Evolutionary conservation across 1,140 invertebrate genomes (phyloP).

Genomic region (Papilio dardanus): DNA sequence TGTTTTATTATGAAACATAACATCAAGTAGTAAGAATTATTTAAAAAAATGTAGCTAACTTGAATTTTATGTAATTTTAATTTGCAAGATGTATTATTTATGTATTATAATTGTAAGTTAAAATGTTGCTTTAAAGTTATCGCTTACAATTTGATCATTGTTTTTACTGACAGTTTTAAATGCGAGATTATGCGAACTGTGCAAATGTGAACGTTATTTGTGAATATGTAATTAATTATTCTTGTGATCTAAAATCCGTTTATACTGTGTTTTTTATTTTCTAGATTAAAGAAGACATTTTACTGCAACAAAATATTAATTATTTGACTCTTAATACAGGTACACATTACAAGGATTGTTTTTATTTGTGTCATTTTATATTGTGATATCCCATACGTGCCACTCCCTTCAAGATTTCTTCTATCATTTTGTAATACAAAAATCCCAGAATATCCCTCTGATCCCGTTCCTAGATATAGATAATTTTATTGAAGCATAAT

Average conservation of each 20-base stretch:
- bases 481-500: no score
- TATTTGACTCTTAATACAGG: slow-evolving; percentile 39
- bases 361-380: slow-evolving; percentile 9
- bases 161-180: slow-evolving; percentile 73
- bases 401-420: background rate
- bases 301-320: slow-evolving; percentile 63
- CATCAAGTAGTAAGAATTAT: slow-evolving; percentile 75
- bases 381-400: background rate
- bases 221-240: slow-evolving; percentile 83
- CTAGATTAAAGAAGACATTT: slow-evolving; percentile 82
- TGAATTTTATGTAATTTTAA: slow-evolving; percentile 80
- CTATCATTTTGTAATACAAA: no score
- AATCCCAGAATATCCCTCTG: no score
- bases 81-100: slow-evolving; percentile 82
- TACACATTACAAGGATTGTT: slow-evolving; percentile 35
- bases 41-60: slow-evolving; percentile 77
- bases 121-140: slow-evolving; percentile 81
- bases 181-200: slow-evolving; percentile 69
- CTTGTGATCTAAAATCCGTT: slow-evolving; percentile 82
- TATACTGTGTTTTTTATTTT: slow-evolving; percentile 82
- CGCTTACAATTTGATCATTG: slow-evolving; percentile 73
- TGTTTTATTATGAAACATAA: slow-evolving; percentile 53
- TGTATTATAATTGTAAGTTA: slow-evolving; percentile 80
- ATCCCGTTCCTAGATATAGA: no score
- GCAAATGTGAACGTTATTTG: slow-evolving; percentile 75